Base-by-base conservation (phyloP, 2,797 vertebrate species). In the Dipus sagitta region DNA sequence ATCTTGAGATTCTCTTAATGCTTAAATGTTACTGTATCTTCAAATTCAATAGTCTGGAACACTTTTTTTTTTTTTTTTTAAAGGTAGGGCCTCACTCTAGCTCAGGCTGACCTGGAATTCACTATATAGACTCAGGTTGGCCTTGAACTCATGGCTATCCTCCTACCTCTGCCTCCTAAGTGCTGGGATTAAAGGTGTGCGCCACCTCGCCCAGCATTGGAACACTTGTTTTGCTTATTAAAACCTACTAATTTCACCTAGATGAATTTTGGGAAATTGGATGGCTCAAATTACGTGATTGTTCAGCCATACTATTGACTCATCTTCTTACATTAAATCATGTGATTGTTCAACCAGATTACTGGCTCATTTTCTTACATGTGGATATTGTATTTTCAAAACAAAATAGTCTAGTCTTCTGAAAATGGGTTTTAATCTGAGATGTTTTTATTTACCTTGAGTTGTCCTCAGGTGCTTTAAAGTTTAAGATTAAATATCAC, bases 341-440 rank as follows among this genome's bases (percentile, higher is more conserved):
- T n/a, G 67, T 17, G n/a, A 86, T 23, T 54, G 14, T 13, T 75
- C 78, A 86, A 3, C 2, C 32, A 79, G 28, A 4, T 86, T 58
- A 60, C 12, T 76, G 15, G 4, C 14, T 93, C 54, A 68, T 32
- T 84, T 90, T 88, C 26, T 90, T 86, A 54, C 1, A 12, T 2
- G 3, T 24, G 18, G 28, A 42, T 88, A 65, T 60, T 9, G 1
- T 58, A 1, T 94, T 84, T 95, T 94, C 54, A 76, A 95, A 95
- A 88, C 34, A 42, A 91, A 54, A 67, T 80, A 30, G 62, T 54
- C 17, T 38, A n/a, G 70, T 23, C 6, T 91, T 91, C 62, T 81
- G 64, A 92, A 91, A 85, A 32, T 38, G 42, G 1, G 5, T 85
- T 12, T 74, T 21, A 76, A 88, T 87, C 9, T 34, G 67, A 90